A percentile compares a stretch with the other conserved stretches of the same genome.
Evolutionary conservation across 2,888 invertebrate genomes (phyloP).

Genomic region (Andrena camellia): DNA sequence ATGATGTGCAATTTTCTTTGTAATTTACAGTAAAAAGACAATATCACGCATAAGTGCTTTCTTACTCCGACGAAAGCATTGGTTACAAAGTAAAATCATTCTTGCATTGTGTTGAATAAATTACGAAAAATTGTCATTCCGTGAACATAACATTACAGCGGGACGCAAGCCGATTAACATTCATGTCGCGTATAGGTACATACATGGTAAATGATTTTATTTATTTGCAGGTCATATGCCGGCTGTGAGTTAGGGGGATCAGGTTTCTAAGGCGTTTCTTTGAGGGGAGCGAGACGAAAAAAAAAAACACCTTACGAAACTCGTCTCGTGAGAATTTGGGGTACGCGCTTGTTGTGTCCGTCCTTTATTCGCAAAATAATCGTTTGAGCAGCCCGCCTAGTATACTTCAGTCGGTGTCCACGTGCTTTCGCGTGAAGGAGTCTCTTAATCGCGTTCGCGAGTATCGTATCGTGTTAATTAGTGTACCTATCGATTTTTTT

Average conservation of each 20-base stretch:
- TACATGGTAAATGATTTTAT: slow-evolving; percentile 40
- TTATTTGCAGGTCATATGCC: slow-evolving; percentile 48
- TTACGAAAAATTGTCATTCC: background rate
- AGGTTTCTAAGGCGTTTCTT: slow-evolving; percentile 71
- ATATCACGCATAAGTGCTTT: background rate
- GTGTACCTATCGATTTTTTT: slow-evolving; percentile 48
- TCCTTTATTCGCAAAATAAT: slow-evolving; percentile 77
- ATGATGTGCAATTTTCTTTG: background rate
- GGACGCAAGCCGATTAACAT: background rate
- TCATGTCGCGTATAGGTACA: background rate
- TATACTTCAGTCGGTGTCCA: slow-evolving; percentile 76
- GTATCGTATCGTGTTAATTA: slow-evolving; percentile 62
- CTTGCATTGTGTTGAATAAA: background rate
- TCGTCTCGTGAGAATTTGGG: slow-evolving; percentile 79
- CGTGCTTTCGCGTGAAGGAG: slow-evolving; percentile 78
- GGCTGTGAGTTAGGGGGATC: slow-evolving; percentile 69
- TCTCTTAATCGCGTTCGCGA: slow-evolving; percentile 65
- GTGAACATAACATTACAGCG: background rate
- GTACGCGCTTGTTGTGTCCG: slow-evolving; percentile 69
- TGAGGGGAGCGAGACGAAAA: slow-evolving; percentile 46
- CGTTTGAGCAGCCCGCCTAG: slow-evolving; percentile 76
- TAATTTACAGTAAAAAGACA: background rate
- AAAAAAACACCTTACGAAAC: slow-evolving; percentile 74
- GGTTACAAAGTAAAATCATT: background rate
- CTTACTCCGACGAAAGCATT: background rate